A percentile compares a stretch with the other conserved stretches of the same genome.
Conservation (phyloP, 2,888 invertebrate genomes). For the Drosophila histrio region DNA sequence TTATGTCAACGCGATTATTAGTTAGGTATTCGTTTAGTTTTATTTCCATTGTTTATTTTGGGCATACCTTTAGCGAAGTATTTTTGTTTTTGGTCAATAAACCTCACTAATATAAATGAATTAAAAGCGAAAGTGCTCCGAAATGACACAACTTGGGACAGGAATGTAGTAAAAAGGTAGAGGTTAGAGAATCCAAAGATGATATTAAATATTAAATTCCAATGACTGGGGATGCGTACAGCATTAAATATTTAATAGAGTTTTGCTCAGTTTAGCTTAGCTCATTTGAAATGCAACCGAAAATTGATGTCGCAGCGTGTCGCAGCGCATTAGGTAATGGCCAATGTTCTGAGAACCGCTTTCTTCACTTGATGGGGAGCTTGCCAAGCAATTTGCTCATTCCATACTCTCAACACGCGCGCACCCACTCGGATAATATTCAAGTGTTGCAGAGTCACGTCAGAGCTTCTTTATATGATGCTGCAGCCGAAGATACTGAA, state of each 20-base stretch:
- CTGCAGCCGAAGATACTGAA: conserved; percentile 36
- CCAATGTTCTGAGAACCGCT: conserved; percentile 38
- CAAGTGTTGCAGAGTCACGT: conserved; percentile 54
- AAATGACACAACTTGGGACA: conserved; percentile 15
- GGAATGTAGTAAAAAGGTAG: background rate
- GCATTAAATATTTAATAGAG: conserved; percentile 54
- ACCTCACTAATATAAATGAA: conserved; percentile 64
- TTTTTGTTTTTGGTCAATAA: conserved; percentile 44
- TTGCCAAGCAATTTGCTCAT: conserved; percentile 37
- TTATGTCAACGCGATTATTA: conserved; percentile 37
- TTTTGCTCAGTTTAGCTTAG: conserved; percentile 33
- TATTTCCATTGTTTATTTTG: conserved; percentile 36
- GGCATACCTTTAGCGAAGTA: conserved; percentile 14
- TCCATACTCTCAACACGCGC: conserved; percentile 57
- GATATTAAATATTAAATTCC: conserved; percentile 68
- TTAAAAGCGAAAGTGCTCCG: conserved; percentile 69
- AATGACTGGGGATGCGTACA: conserved; percentile 40
- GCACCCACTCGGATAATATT: conserved; percentile 62
- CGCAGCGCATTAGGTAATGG: conserved; percentile 73
- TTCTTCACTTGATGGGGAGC: conserved; percentile 25
- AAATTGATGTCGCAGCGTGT: conserved; percentile 74
- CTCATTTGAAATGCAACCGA: conserved; percentile 77
- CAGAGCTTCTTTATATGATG: conserved; percentile 61
- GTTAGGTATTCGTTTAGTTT: conserved; percentile 14
- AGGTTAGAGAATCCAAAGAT: conserved; percentile 22